Conservation (phyloP, 1,140 invertebrate genomes). For the Anoplophora glabripennis region DNA sequence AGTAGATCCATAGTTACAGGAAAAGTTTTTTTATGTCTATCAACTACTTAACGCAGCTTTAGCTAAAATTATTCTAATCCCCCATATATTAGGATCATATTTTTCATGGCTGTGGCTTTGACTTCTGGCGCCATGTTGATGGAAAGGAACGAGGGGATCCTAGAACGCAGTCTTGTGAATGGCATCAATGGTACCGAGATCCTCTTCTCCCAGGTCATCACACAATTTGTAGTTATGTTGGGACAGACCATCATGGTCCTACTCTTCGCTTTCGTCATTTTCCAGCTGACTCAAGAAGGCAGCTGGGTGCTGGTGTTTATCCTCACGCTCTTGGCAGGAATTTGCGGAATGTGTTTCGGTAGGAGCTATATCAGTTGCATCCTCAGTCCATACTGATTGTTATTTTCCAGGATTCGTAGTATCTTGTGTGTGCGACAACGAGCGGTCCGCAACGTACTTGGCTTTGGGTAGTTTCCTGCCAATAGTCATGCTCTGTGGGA, state of each 20-base stretch:
- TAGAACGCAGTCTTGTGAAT: constrained; percentile 83
- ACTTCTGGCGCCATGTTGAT: constrained; percentile 89
- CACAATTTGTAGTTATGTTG: constrained; percentile 85
- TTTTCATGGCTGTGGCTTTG: constrained; percentile 89
- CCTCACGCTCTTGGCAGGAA: constrained; percentile 76
- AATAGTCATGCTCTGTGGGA: constrained; percentile 84
- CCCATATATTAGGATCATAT: constrained; percentile 83
- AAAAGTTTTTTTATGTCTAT: too few species aligned
- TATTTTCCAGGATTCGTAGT: constrained; percentile 75
- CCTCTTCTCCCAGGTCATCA: constrained; percentile 78
- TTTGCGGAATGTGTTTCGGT: constrained; percentile 92
- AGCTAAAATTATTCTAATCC: too few species aligned
- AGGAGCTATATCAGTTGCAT: constrained; percentile 1
- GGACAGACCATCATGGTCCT: constrained; percentile 81
- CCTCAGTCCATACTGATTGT: not conserved
- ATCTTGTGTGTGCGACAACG: constrained; percentile 81
- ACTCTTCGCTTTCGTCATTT: constrained; percentile 77
- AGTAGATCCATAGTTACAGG: too few species aligned
- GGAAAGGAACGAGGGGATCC: constrained; percentile 87
- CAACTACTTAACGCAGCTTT: too few species aligned
- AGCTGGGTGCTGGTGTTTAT: constrained; percentile 70
- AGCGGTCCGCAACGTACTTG: constrained; percentile 88
- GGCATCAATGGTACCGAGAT: constrained; percentile 70
- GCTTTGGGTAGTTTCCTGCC: constrained; percentile 92
- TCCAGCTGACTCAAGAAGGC: constrained; percentile 77